Evolutionary conservation across 1,140 invertebrate species (phyloP).

Genomic region (Telenomus remus): DNA sequence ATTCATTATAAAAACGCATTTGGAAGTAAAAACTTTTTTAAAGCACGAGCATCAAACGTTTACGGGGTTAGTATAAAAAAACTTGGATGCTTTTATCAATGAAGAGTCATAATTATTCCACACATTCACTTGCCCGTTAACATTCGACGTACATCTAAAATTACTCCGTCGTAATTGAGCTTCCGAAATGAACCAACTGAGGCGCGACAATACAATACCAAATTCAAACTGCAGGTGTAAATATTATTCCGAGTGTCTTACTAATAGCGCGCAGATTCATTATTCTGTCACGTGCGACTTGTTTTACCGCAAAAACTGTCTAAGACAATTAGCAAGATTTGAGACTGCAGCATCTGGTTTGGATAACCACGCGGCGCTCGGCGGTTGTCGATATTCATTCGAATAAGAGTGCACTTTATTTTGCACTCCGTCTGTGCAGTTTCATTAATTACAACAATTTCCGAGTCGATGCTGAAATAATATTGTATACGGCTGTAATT

Average conservation of each 20-base stretch:
- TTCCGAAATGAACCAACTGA: conserved; percentile 33
- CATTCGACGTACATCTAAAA: conserved; percentile 23
- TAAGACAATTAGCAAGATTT: conserved; percentile 37
- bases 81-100: too few relatives aligned
- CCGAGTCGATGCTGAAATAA: too few relatives aligned
- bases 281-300: conserved; percentile 36
- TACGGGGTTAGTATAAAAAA: too few relatives aligned
- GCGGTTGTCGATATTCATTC: too few relatives aligned
- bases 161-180: conserved; percentile 26
- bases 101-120: conserved; percentile 24
- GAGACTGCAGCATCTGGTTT: conserved; percentile 1
- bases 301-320: conserved; percentile 41
- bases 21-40: too few relatives aligned
- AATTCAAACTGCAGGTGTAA: conserved; percentile 41
- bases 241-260: conserved; percentile 45
- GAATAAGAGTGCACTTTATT: too few relatives aligned
- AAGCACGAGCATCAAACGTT: too few relatives aligned
- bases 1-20: too few relatives aligned
- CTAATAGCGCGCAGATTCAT: conserved; percentile 37
- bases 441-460: too few relatives aligned
- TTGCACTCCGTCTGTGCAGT: too few relatives aligned
- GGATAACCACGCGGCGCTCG: conserved; percentile 9
- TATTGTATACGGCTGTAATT: too few relatives aligned
- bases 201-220: conserved; percentile 19
- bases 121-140: conserved; percentile 23